Percentiles rank a stretch among this genome's conserved stretches.
These are phyloP conservation scores for Mugil cephalus DNA, from an alignment of 2,113 vertebrate genomes.

Conservation along the genomic window DNA sequence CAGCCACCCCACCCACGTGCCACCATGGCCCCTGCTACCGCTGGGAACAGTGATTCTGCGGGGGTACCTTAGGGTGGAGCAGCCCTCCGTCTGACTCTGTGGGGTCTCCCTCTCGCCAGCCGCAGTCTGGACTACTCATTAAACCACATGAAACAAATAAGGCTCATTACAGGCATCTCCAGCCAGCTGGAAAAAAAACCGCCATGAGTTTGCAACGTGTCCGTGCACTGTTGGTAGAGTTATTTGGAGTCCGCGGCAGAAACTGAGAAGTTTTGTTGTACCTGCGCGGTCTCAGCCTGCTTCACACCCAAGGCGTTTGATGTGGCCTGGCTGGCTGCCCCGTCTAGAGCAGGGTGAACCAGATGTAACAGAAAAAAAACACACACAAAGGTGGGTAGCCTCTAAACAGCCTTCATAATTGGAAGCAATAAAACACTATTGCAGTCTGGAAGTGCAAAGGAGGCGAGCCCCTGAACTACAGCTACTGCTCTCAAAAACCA, in stretches of 20 bases:
- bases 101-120: constrained; percentile 76
- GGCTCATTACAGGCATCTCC: constrained; percentile 68
- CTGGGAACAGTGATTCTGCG: constrained; percentile 74
- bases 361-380: constrained; percentile 77
- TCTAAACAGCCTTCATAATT: constrained; percentile 84
- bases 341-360: constrained; percentile 64
- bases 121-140: constrained; percentile 72
- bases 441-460: constrained; percentile 79
- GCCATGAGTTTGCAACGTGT: constrained; percentile 6
- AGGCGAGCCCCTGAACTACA: constrained; percentile 64
- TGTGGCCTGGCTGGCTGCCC: constrained; percentile 69
- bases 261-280: constrained; percentile 39
- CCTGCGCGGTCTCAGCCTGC: constrained; percentile 53
- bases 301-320: constrained; percentile 69
- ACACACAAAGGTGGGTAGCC: constrained; percentile 76
- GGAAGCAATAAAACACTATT: constrained; percentile 81
- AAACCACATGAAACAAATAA: constrained; percentile 86
- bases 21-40: constrained; percentile 48
- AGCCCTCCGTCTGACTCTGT: constrained; percentile 61
- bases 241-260: constrained; percentile 27
- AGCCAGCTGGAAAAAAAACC: constrained; percentile 48
- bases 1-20: constrained; percentile 55
- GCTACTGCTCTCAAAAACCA: constrained; percentile 79
- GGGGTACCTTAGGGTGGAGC: constrained; percentile 69
- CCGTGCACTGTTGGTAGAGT: background rate